phyloP scores from a whole-genome alignment of 2,797 vertebrate genomes.

The Mus minutoides region DNA sequence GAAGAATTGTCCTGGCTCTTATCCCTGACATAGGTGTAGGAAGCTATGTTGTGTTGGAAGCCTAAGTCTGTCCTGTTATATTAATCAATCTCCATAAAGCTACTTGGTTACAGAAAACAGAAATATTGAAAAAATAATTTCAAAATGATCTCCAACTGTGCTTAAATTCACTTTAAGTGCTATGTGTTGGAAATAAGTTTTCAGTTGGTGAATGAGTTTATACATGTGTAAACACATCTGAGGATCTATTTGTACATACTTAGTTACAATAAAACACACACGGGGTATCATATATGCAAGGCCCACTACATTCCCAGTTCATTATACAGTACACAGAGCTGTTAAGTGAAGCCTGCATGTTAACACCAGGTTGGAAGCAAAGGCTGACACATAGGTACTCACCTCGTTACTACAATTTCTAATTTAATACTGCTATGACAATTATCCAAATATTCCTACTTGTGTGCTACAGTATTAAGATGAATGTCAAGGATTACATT shows the following conservation, averaged over 20 bases:
- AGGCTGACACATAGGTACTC: slow-evolving; percentile 48
- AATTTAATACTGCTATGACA: slow-evolving; percentile 23
- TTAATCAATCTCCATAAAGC: slow-evolving; percentile 84
- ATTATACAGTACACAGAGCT: slow-evolving; percentile 33
- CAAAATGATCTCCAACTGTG: slow-evolving; percentile 60
- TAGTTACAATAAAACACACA: slow-evolving; percentile 1
- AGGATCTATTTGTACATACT: slow-evolving; percentile 25
- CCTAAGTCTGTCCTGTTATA: slow-evolving; percentile 90
- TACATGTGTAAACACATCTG: neutral
- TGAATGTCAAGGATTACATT: slow-evolving; percentile 47
- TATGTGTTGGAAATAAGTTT: slow-evolving; percentile 52
- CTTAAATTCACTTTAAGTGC: slow-evolving; percentile 53
- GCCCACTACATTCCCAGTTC: neutral
- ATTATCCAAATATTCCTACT: slow-evolving; percentile 29
- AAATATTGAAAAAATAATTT: slow-evolving; percentile 48
- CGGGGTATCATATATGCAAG: neutral
- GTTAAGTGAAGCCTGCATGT: neutral
- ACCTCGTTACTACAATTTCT: slow-evolving; percentile 1
- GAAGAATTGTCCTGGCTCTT: slow-evolving; percentile 86
- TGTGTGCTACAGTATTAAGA: neutral
- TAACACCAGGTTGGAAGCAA: neutral
- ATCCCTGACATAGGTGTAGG: slow-evolving; percentile 89
- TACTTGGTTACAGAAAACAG: slow-evolving; percentile 17
- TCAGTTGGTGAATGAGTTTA: neutral
- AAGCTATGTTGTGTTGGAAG: slow-evolving; percentile 85